Base-by-base conservation (phyloP, 2,888 invertebrate species). In the Girardia tigrina region DNA sequence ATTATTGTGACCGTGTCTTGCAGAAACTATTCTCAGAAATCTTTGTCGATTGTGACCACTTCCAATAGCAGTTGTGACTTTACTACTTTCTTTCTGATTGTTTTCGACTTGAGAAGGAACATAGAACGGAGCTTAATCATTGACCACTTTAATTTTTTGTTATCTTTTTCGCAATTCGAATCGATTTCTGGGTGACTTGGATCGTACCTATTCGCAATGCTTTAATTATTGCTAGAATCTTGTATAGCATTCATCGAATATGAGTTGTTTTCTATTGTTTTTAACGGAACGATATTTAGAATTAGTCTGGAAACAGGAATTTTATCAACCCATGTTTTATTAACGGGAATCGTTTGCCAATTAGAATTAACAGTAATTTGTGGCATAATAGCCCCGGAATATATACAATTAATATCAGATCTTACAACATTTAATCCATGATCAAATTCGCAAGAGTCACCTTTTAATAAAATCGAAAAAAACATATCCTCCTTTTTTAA, bases 181-280 rank as follows among this genome's bases (percentile, higher is more conserved):
- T 56, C 56, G 56, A 56, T 56, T 56, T 56, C 56, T 20, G 56
- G 56, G 23, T 56, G 56, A n/a, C 56, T 56, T 56, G 56, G 56
- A 16, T 56, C 56, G n/a, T 56, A 56, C 4, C n/a, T 56, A n/a
- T 56, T 23, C n/a, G 6, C 23, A 4, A 56, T 56, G n/a, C n/a
- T 56, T 56, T 56, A 20, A 56, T 56, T 56, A 56, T 4, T 56
- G 56, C 23, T 4, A 20, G 4, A 12, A 4, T 56, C 56, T 2
- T 56, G 56, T 6, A 56, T 16, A 56, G 6, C 23, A n/a, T n/a
- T n/a, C 8, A 36, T 16, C n/a, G 56, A 56, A 56, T 56, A 56
- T 56, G 8, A 20, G 23, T 56, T 56, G n/a, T 56, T 56, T 56
- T 56, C 56, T 20, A 56, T 23, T 20, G 6, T 56, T 56, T 56